Conservation (phyloP, 2,797 vertebrate species). For the Simalia tracyae region DNA sequence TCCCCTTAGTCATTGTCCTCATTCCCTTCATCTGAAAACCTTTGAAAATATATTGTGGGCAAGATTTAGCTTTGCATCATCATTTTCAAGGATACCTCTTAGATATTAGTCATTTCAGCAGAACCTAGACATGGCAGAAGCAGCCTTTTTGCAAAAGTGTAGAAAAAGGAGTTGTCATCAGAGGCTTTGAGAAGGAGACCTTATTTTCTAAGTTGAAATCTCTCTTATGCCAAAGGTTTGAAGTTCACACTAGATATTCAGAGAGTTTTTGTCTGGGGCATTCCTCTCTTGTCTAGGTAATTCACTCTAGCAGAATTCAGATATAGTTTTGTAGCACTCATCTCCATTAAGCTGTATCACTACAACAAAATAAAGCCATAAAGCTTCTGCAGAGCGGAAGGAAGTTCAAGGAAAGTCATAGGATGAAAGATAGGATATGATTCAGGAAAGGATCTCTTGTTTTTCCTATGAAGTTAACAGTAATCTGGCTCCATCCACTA, state of each 20-base stretch:
- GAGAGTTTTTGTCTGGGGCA: background rate
- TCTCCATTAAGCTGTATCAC: background rate
- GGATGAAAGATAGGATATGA: background rate
- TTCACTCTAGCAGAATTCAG: background rate
- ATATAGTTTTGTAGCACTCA: background rate
- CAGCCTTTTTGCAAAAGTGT: background rate
- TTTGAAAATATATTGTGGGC: background rate
- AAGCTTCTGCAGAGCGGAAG: background rate
- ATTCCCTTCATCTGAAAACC: background rate
- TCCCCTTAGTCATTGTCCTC: background rate
- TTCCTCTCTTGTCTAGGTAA: background rate
- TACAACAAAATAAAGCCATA: slow-evolving; percentile 9
- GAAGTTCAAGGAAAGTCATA: background rate
- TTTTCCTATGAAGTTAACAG: background rate
- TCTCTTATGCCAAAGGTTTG: background rate
- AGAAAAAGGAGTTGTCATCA: background rate
- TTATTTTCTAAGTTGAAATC: background rate
- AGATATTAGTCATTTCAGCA: background rate
- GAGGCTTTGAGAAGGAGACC: background rate
- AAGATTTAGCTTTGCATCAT: background rate
- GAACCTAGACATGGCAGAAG: background rate
- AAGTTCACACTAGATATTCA: background rate
- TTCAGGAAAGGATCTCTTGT: background rate
- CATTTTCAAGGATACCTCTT: too few relatives aligned
- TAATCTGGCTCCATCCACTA: background rate